Percentiles rank a stretch among this genome's conserved stretches.
Evolutionary conservation across 2,797 vertebrate genomes (phyloP).

Genomic region (Lutjanus campechanus): DNA sequence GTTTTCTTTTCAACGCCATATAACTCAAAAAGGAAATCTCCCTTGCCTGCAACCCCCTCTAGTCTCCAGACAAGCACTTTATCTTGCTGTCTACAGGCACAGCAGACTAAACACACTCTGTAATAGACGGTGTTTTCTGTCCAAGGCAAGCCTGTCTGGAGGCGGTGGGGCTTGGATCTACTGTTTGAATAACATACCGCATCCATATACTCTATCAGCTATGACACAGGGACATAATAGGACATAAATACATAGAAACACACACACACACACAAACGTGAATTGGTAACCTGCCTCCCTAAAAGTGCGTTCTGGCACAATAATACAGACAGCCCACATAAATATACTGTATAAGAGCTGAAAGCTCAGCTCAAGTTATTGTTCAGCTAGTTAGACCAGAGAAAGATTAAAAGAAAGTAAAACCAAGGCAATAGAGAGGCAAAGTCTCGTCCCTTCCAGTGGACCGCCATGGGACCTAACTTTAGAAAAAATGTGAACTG

Average conservation of each 20-base stretch:
- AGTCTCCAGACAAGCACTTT: constrained; percentile 68
- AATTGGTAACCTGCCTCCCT: constrained; percentile 13
- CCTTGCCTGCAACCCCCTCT: constrained; percentile 54
- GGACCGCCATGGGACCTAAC: no score
- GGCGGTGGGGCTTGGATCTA: constrained; percentile 52
- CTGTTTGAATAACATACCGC: constrained; percentile 49
- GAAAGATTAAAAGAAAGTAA: constrained; percentile 25
- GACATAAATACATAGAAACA: constrained; percentile 36
- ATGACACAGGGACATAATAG: constrained; percentile 50
- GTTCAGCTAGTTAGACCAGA: constrained; percentile 19
- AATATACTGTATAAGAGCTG: constrained; percentile 12
- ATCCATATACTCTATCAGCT: constrained; percentile 52
- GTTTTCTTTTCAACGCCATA: constrained; percentile 53
- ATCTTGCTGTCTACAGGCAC: constrained; percentile 72
- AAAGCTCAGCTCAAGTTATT: constrained; percentile 1
- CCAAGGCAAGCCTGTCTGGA: constrained; percentile 57
- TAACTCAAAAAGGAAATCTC: constrained; percentile 73
- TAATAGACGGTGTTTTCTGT: constrained; percentile 64
- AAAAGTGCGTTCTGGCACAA: constrained; percentile 19
- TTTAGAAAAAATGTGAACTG: no score
- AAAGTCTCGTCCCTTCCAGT: no score
- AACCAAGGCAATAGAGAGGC: not conserved
- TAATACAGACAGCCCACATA: constrained; percentile 20
- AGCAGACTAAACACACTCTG: constrained; percentile 72
- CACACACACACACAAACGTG: constrained; percentile 9